Evolutionary conservation across 2,113 vertebrate species (phyloP).

Genomic region (Condylura cristata): DNA sequence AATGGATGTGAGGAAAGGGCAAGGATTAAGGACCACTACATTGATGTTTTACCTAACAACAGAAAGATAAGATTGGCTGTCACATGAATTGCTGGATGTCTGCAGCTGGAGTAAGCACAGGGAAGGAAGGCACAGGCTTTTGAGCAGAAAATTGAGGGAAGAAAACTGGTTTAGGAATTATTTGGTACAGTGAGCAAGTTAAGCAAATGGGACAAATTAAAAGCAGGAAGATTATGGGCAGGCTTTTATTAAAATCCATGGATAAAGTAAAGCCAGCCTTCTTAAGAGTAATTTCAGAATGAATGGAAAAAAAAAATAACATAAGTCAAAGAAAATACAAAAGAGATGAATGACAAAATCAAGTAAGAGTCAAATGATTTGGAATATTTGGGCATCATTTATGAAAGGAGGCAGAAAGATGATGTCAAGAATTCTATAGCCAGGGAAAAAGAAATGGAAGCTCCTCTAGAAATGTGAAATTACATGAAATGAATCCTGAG

Average conservation of each 20-base stretch:
- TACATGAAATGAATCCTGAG: not conserved
- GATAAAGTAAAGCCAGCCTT: not conserved
- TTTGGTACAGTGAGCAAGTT: not conserved
- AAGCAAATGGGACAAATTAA: not conserved
- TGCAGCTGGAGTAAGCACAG: not conserved
- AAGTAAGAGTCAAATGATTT: slow-evolving; percentile 8
- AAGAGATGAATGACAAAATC: not conserved
- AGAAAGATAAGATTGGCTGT: not conserved
- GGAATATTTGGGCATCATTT: not conserved
- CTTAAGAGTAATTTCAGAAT: not conserved
- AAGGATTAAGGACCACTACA: not conserved
- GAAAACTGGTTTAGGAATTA: not conserved
- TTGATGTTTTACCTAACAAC: not conserved
- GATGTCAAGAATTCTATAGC: not conserved
- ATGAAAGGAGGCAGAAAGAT: not conserved
- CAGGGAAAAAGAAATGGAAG: not conserved
- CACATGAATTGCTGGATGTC: not conserved
- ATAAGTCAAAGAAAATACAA: not conserved
- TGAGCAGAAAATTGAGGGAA: not conserved
- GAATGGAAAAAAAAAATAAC: not conserved
- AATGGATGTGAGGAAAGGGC: not conserved
- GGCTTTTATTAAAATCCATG: not conserved
- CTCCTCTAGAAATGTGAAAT: not conserved
- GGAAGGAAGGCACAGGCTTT: not conserved
- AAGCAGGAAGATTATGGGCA: not conserved